A percentile compares a stretch with the other conserved stretches of the same genome.
phyloP scores from a whole-genome alignment of 2,113 vertebrate species.

The Laterallus jamaicensis region DNA sequence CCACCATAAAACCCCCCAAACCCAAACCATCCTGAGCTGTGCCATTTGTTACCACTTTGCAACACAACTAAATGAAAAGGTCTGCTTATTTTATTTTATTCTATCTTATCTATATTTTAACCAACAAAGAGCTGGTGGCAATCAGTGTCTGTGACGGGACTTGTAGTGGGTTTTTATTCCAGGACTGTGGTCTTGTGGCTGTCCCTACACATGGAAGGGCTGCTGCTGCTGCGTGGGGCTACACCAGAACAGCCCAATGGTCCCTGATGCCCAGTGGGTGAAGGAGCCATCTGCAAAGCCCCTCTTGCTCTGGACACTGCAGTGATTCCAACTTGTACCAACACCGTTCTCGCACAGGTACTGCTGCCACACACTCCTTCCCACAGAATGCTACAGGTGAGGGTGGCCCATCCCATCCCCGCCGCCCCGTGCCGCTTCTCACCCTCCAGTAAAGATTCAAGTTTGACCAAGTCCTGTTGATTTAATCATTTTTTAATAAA shows the following conservation, averaged over 20 bases:
- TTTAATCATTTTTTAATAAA: constrained; percentile 70
- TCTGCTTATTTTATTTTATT: background rate
- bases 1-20: background rate
- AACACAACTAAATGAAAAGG: constrained; percentile 63
- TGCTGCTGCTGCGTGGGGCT: background rate
- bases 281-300: background rate
- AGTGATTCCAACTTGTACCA: background rate
- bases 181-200: background rate
- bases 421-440: background rate
- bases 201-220: background rate
- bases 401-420: background rate
- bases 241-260: background rate
- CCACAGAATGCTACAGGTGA: background rate
- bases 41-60: constrained; percentile 60
- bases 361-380: background rate
- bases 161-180: background rate
- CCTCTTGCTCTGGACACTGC: background rate
- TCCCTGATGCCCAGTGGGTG: background rate
- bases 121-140: constrained; percentile 66
- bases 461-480: constrained; percentile 72
- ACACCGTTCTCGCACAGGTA: background rate
- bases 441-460: constrained; percentile 49
- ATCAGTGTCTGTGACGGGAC: constrained; percentile 37
- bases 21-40: constrained; percentile 58
- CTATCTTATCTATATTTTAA: background rate